These are phyloP conservation scores for Aleadryas rufinucha DNA, from an alignment of 2,113 vertebrate genomes.

Conservation along the genomic window DNA sequence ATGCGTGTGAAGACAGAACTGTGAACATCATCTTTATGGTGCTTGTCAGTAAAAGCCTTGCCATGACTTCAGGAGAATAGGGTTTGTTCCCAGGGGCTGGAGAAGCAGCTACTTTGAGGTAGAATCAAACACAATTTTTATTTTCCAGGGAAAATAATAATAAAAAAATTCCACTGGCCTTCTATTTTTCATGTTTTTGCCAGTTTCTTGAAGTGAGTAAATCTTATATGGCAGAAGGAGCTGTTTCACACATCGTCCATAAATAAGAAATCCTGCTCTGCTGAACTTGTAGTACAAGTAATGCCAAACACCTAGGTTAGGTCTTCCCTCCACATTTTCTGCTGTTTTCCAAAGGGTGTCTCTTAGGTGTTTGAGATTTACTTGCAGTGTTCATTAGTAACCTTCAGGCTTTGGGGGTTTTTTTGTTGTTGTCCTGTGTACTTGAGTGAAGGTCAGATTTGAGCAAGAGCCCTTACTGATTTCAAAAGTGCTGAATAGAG, in stretches of 20 bases:
- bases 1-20: neutral
- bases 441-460: neutral
- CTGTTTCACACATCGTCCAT: neutral
- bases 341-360: neutral
- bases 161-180: neutral
- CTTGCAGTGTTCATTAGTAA: neutral
- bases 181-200: neutral
- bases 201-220: neutral
- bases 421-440: neutral
- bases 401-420: neutral
- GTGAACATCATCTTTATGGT: neutral
- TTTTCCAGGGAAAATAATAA: neutral
- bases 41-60: neutral
- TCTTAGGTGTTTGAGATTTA: neutral
- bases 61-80: neutral
- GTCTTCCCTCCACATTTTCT: neutral
- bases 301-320: neutral
- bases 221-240: neutral
- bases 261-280: neutral
- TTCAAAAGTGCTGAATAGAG: neutral
- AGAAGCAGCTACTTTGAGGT: neutral
- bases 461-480: neutral
- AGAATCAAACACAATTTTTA: neutral
- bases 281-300: neutral
- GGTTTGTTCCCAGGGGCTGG: neutral